Percentiles rank a stretch among this genome's conserved stretches.
These are phyloP conservation scores for Xanthorhoe spadicearia DNA, from an alignment of 2,888 invertebrate species.

Conservation along the genomic window DNA sequence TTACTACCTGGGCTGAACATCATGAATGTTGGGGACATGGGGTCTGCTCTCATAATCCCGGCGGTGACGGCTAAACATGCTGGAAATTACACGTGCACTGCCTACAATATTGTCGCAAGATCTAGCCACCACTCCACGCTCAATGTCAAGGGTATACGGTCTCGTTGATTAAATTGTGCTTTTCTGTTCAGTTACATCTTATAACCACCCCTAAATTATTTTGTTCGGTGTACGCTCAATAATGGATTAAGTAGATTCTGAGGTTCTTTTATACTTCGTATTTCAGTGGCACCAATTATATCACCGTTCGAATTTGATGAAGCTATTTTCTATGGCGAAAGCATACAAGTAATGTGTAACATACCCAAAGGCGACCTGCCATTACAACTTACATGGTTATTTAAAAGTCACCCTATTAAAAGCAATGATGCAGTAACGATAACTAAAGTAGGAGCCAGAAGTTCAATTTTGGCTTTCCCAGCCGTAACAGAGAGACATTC, in stretches of 20 bases:
- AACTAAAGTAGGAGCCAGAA: slow-evolving; percentile 85
- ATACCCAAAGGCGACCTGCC: slow-evolving; percentile 89
- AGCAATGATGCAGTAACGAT: slow-evolving; percentile 76
- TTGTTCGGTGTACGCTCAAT: slow-evolving; percentile 25
- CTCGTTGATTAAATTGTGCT: slow-evolving; percentile 66
- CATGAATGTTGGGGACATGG: slow-evolving; percentile 86
- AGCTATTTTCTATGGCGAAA: slow-evolving; percentile 84
- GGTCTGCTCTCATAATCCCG: slow-evolving; percentile 88
- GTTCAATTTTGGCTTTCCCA: slow-evolving; percentile 87
- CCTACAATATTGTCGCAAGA: slow-evolving; percentile 86
- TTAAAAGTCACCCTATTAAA: slow-evolving; percentile 84
- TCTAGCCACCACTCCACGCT: slow-evolving; percentile 85
- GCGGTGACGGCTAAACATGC: slow-evolving; percentile 88
- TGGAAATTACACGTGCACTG: slow-evolving; percentile 88
- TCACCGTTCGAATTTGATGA: slow-evolving; percentile 85
- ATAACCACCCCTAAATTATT: slow-evolving; percentile 40
- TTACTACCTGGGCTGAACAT: slow-evolving; percentile 86
- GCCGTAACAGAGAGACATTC: slow-evolving; percentile 88
- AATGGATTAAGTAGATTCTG: slow-evolving; percentile 15
- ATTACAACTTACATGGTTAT: slow-evolving; percentile 88
- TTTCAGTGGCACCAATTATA: slow-evolving; percentile 86
- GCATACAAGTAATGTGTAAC: slow-evolving; percentile 84
- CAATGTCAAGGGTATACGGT: slow-evolving; percentile 86
- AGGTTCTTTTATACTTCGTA: slow-evolving; percentile 33
- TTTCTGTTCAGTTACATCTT: slow-evolving; percentile 59